Conservation (phyloP, 2,113 vertebrate species). For the Sitta europaea region DNA sequence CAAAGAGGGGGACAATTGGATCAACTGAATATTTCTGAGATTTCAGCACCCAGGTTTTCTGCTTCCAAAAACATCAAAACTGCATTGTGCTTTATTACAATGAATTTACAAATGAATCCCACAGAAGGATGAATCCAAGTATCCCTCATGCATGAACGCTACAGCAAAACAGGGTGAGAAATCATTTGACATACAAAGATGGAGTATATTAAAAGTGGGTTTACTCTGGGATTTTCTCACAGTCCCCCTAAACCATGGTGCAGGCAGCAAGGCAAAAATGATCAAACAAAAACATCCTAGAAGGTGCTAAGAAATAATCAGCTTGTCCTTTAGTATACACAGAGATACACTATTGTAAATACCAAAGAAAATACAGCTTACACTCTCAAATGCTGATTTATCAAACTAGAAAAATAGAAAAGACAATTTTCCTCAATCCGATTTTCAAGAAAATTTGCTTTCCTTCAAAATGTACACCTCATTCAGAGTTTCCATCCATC, state of each 20-base stretch:
- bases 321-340: accelerated
- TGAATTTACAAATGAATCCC: not conserved
- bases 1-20: not conserved
- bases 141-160: not conserved
- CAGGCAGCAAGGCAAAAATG: not conserved
- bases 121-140: not conserved
- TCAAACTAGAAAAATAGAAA: not conserved
- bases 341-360: not conserved
- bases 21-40: constrained; percentile 6
- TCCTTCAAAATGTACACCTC: not conserved
- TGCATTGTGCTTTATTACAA: not conserved
- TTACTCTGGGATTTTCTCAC: not conserved
- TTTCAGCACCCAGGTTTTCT: not conserved
- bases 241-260: not conserved
- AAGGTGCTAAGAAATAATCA: not conserved
- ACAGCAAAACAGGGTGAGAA: not conserved
- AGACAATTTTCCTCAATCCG: not conserved
- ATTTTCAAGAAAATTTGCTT: not conserved
- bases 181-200: not conserved
- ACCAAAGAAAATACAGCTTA: not conserved
- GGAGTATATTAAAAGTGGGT: not conserved
- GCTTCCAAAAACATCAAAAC: not conserved
- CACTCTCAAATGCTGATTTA: not conserved
- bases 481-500: not conserved
- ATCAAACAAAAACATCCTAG: not conserved